Evolutionary conservation across 1,140 invertebrate species (phyloP).

Genomic region (Aphaenogaster floridana): DNA sequence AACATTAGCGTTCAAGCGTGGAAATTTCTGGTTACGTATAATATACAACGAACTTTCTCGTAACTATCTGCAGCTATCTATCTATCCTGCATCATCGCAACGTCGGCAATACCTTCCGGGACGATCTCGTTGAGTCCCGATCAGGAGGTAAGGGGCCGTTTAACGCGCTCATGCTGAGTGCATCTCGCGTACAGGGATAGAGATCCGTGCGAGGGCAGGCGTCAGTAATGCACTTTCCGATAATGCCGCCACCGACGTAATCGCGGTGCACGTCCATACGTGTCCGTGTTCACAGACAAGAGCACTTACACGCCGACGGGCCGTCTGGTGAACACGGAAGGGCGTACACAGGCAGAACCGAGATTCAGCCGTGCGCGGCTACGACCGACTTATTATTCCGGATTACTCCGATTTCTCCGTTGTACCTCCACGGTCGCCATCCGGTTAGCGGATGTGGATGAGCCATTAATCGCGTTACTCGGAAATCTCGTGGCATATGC

Average conservation of each 20-base stretch:
- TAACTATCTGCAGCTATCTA: background rate
- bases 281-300: constrained; percentile 18
- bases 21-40: background rate
- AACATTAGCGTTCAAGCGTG: constrained; percentile 21
- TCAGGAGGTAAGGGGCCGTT: constrained; percentile 64
- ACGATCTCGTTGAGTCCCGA: constrained; percentile 56
- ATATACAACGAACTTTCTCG: background rate
- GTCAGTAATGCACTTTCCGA: constrained; percentile 76
- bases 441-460: constrained; percentile 66
- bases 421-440: constrained; percentile 43
- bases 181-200: constrained; percentile 69
- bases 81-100: constrained; percentile 58
- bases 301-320: constrained; percentile 28
- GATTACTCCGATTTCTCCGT: constrained; percentile 73
- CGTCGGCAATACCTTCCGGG: constrained; percentile 62
- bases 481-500: constrained; percentile 6
- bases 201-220: constrained; percentile 64
- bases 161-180: constrained; percentile 56
- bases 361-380: constrained; percentile 33
- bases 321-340: background rate
- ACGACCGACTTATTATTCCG: constrained; percentile 57
- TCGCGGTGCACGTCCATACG: constrained; percentile 60
- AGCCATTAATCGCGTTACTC: constrained; percentile 74
- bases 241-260: constrained; percentile 72
- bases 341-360: background rate